Base-by-base conservation (phyloP, 2,113 vertebrate genomes). In the Alligator sinensis region DNA sequence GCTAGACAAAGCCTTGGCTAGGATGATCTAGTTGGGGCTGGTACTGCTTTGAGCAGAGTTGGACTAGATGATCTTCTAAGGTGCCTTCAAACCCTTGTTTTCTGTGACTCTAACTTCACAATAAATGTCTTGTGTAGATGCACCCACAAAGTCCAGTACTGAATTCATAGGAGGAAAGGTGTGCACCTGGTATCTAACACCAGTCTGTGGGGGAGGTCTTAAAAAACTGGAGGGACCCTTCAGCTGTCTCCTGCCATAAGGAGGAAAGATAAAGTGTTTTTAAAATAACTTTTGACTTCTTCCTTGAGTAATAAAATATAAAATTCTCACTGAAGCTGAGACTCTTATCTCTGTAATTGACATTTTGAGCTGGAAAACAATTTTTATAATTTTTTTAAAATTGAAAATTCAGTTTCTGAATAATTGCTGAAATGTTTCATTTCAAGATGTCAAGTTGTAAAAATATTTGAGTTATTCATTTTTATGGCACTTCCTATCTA, bases 341-440 rank as follows among this genome's bases (percentile, higher is more conserved):
- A 2, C 18, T 4, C 27, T 24, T 64, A 64, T 89, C 88, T 93
- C 92, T 55, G 76, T 85, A 85, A 80, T 72, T n/a, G 0, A 84
- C 0, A 1, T 60, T 3, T 13, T 54, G 18, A 86, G 1, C 1
- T 79, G 54, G 60, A 11, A 68, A 3, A 16, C 14, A 30, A 17
- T 74, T 88, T 91, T 9, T 47, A 47, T 47, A 47, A 47, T 47
- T 47, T 47, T 47, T 96, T 87, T 58, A 84, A 6, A 74, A 75
- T 72, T 63, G 55, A 84, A 89, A 60, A 0, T 1, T 17, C 88
- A 63, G 5, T 2, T 57, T 77, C 62, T 0, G 0, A 85, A 10
- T 25, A 79, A 58, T 8, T 13, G 28, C 19, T 75, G 55, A 93
- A 91, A 59, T 78, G 64, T 75, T 93, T 85, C 19, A 94, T 14